Conservation (phyloP, 1,140 invertebrate species). For the Campoletis sonorensis region DNA sequence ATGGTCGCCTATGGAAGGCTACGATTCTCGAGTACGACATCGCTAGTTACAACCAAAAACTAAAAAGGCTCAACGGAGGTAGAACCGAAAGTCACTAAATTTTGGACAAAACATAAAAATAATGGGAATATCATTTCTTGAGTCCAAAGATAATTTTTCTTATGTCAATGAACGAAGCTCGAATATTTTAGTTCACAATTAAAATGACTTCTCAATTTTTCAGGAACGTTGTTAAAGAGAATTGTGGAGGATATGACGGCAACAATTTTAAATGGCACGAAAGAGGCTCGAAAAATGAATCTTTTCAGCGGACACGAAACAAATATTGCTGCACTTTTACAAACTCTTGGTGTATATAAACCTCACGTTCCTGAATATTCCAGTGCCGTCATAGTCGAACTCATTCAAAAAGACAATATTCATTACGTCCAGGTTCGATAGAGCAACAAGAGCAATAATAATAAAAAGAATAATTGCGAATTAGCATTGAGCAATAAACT, state of each 20-base stretch:
- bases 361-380: constrained; percentile 78
- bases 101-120: not conserved
- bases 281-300: constrained; percentile 76
- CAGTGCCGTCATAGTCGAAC: constrained; percentile 73
- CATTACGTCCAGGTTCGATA: constrained; percentile 57
- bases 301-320: constrained; percentile 84
- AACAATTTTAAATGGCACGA: constrained; percentile 66
- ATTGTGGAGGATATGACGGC: constrained; percentile 74
- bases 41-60: constrained; percentile 70
- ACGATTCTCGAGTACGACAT: constrained; percentile 70
- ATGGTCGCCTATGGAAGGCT: constrained; percentile 45
- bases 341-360: constrained; percentile 80
- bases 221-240: constrained; percentile 76
- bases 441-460: not conserved
- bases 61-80: constrained; percentile 73
- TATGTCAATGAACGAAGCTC: too few relatives aligned
- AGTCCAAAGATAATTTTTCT: too few relatives aligned
- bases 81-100: not conserved
- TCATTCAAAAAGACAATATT: constrained; percentile 51
- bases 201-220: not conserved
- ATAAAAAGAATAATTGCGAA: not conserved
- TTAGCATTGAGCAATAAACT: not conserved
- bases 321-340: constrained; percentile 82
- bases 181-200: too few relatives aligned
- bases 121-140: too few relatives aligned